Conservation (phyloP, 2,888 invertebrate species). For the Leucozona laternaria region DNA sequence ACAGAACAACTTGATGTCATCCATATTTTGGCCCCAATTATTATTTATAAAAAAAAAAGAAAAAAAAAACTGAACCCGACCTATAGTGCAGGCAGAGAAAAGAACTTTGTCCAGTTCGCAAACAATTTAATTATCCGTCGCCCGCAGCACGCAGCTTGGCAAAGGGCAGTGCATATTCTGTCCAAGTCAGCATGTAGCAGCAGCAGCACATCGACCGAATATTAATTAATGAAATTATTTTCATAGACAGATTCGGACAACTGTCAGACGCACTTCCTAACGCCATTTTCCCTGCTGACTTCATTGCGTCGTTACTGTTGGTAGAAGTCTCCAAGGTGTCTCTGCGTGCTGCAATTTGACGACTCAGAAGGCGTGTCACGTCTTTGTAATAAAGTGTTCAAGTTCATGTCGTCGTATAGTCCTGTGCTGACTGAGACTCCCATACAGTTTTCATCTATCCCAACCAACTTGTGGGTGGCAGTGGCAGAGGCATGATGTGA, state of each 20-base stretch:
- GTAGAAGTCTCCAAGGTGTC: constrained; percentile 64
- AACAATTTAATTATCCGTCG: constrained; percentile 66
- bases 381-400: constrained; percentile 70
- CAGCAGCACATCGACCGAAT: constrained; percentile 33
- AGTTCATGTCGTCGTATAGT: constrained; percentile 62
- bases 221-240: constrained; percentile 68
- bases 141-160: constrained; percentile 26
- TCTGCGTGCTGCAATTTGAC: constrained; percentile 53
- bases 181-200: not conserved
- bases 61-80: too few species aligned
- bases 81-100: constrained; percentile 16
- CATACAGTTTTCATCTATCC: constrained; percentile 6
- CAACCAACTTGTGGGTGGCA: constrained; percentile 38
- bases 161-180: constrained; percentile 47
- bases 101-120: constrained; percentile 55
- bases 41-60: constrained; percentile 13
- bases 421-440: not conserved
- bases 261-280: constrained; percentile 72
- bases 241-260: constrained; percentile 53
- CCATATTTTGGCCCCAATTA: constrained; percentile 63
- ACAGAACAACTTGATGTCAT: constrained; percentile 33
- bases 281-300: constrained; percentile 56
- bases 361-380: constrained; percentile 60
- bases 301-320: constrained; percentile 18
- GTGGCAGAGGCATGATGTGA: constrained; percentile 11